Evolutionary conservation across 2,797 vertebrate species (phyloP), one percentile per base, ranked within the genome.

Genomic region (Pelodytes ibericus): DNA sequence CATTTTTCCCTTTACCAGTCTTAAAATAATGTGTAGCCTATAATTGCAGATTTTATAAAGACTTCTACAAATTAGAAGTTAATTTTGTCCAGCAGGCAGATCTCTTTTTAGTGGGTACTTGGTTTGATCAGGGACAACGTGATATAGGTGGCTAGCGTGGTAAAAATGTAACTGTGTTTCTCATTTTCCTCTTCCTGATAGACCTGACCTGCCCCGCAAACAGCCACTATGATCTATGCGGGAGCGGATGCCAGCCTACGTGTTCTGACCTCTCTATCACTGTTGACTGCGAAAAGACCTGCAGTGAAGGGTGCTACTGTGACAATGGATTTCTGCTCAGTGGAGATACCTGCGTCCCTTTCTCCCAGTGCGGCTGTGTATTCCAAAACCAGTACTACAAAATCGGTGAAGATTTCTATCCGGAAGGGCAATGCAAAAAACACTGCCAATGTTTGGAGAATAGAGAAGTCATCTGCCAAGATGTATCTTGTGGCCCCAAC

Each of bases 151-250:
- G n/a, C n/a, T n/a, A n/a, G n/a, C n/a, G n/a, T n/a, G 16, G 18
- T 41, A 30, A 0, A 51, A 16, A 22, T 62, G 27, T 36, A 9
- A 10, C 1, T 10, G 41, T 44, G 41, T 1, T 36, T 36, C 33
- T 36, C 5, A 9, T 58, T 71, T 22, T 64, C n/a, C 3, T 47
- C 44, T 15, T 44, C 24, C 15, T 71, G 33, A 3, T 58, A 83
- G 84, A 44, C 0, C 27, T 44, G 0, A 1, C 3, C 5, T 83
- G 84, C 47, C 79, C 77, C 0, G 8, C 60, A 26, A 82, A 82
- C 25, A 82, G 80, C 15, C 82, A 77, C 36, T 86, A 82, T 13
- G 74, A 84, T 49, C 59, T 82, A 11, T 83, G 84, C 20, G 74
- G 81, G 9, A 65, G 53, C 15, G 49, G 77, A 1, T 82, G 80